These are phyloP conservation scores for Lycaena phlaeas DNA, from an alignment of 2,888 invertebrate species.

Conservation along the genomic window DNA sequence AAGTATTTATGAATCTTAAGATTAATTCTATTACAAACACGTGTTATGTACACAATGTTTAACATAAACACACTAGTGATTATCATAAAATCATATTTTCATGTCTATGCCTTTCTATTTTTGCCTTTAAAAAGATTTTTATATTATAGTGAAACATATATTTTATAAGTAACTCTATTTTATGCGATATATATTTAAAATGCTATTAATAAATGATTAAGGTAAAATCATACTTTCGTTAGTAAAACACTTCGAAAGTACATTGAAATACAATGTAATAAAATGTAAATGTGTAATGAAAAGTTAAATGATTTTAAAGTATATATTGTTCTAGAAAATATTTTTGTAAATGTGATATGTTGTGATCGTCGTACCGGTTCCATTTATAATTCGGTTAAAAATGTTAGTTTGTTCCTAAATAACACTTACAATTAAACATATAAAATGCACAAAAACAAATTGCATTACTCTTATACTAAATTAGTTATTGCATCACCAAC, in stretches of 20 bases:
- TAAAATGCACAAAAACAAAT: not conserved
- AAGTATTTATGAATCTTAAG: no score
- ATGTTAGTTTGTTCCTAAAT: not conserved
- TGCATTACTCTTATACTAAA: not conserved
- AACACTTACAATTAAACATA: not conserved
- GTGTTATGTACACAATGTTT: no score
- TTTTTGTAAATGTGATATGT: not conserved
- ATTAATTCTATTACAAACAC: no score
- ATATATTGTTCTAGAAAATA: not conserved
- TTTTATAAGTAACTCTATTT: not conserved
- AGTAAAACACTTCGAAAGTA: not conserved
- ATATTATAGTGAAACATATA: no score
- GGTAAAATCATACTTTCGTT: no score
- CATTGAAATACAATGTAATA: not conserved
- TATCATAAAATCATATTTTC: no score
- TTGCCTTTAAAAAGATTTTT: no score
- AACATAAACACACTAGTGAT: no score
- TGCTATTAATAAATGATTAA: no score
- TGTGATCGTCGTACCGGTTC: not conserved
- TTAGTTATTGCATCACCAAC: constrained; percentile 2
- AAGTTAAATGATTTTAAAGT: not conserved
- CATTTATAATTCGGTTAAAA: not conserved
- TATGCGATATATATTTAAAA: not conserved
- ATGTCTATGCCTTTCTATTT: no score
- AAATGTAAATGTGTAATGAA: not conserved